Percentiles rank a stretch among this genome's conserved stretches.
Evolutionary conservation across 2,888 invertebrate species (phyloP).

Genomic region (Ormyrus pomaceus): DNA sequence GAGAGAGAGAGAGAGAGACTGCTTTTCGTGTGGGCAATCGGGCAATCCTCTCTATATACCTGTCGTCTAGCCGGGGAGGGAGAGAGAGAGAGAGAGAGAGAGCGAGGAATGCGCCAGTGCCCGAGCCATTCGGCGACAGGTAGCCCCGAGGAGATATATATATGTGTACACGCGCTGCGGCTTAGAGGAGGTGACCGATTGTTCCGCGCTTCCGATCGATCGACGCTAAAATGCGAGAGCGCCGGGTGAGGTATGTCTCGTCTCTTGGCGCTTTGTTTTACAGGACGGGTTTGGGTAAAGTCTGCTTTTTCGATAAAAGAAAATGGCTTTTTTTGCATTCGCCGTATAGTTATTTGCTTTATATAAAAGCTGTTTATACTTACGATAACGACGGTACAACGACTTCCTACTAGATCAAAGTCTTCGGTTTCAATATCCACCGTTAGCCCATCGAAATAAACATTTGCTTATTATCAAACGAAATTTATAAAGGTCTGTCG

Average conservation of each 20-base stretch:
- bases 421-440: too few species aligned
- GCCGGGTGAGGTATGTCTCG: background rate
- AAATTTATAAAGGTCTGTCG: too few species aligned
- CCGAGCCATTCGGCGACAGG: conserved; percentile 57
- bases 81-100: conserved; percentile 5
- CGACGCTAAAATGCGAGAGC: background rate
- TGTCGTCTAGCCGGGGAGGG: conserved; percentile 23
- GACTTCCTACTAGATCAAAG: too few species aligned
- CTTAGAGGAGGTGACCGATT: conserved; percentile 26
- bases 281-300: background rate
- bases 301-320: background rate
- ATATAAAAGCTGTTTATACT: too few species aligned
- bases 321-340: too few species aligned
- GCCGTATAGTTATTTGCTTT: too few species aligned
- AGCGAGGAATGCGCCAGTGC: conserved; percentile 57
- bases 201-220: conserved; percentile 45
- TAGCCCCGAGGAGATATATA: conserved; percentile 52
- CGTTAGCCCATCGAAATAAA: too few species aligned
- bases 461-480: too few species aligned
- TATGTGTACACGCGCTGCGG: too few species aligned
- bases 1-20: background rate
- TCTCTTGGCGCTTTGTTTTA: too few species aligned
- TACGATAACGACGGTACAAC: too few species aligned
- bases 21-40: conserved; percentile 55
- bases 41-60: conserved; percentile 44